phyloP scores from a whole-genome alignment of 2,797 vertebrate species.

The Argentina silus region DNA sequence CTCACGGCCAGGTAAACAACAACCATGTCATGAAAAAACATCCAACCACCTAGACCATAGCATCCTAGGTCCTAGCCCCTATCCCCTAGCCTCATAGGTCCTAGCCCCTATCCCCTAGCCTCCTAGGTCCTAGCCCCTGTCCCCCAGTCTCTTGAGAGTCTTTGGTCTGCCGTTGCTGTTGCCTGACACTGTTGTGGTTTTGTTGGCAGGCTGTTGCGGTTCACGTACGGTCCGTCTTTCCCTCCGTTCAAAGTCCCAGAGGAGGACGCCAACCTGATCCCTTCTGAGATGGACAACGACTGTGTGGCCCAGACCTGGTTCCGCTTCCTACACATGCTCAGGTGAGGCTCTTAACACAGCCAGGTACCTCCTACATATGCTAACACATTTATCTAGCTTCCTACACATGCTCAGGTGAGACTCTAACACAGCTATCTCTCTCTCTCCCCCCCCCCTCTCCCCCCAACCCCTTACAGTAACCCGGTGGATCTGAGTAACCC shows the following conservation, averaged over 20 bases:
- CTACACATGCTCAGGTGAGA: background rate
- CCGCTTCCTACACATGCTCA: slow-evolving; percentile 93
- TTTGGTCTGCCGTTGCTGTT: no score
- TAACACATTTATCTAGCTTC: background rate
- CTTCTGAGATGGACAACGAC: slow-evolving; percentile 89
- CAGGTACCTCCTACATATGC: background rate
- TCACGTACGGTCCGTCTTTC: slow-evolving; percentile 89
- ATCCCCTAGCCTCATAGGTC: no score
- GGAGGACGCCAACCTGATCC: slow-evolving; percentile 88
- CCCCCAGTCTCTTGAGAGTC: no score
- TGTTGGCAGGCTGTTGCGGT: slow-evolving; percentile 81
- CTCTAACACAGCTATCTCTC: no score
- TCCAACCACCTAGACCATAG: no score
- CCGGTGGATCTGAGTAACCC: slow-evolving; percentile 92
- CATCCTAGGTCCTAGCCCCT: no score
- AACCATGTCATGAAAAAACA: no score
- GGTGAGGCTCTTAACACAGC: slow-evolving; percentile 70
- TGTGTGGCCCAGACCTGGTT: slow-evolving; percentile 92
- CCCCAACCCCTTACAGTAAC: slow-evolving; percentile 76
- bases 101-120: no score
- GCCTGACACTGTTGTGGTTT: background rate
- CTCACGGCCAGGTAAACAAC: no score
- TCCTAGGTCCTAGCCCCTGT: no score
- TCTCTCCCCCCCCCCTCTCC: background rate
- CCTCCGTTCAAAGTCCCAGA: slow-evolving; percentile 89